Evolutionary conservation across 2,888 invertebrate genomes (phyloP), one percentile per base, ranked within the genome.

Genomic region (Pollenia labialis): DNA sequence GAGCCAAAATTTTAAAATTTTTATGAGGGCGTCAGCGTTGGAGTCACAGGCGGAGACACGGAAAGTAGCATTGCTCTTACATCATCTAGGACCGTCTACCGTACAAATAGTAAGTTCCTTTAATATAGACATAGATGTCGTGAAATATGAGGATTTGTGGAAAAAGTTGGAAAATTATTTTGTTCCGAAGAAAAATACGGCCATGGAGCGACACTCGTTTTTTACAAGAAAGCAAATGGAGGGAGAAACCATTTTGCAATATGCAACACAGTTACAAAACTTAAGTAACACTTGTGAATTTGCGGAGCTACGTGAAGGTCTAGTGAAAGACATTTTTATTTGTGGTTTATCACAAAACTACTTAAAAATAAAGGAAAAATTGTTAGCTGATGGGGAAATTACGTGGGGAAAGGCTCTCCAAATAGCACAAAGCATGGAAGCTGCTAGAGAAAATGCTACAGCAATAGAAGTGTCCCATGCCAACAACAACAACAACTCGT

Each of bases 181-280:
- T 48, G 52, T 69, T 9, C 69, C 52, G 11, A 50, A 54, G 10
- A 40, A 46, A 14, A 69, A 69, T 14, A 75, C 50, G 12, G 50
- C 40, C 2, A 75, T 75, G 75, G 75, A 64, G 40, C 60, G 76
- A 2, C 76, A 66, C 56, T 32, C 11, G 52, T 76, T 76, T 76
- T 60, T 76, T 76, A 76, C 44, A 3, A 8, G 44, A 2, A 62
- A 66, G 11, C 64, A 76, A 14, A 1, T 6, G 4, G 1, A 10
- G 6, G 54, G 58, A 3, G 56, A 77, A 46, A n/a, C 66, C 18
- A 77, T 77, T 14, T 6, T 9, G 12, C 54, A 50, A 40, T 85
- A 52, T 40, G 23, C 68, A 2, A 66, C 23, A 9, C 14, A 88
- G 82, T 89, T 90, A 44, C 40, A 88, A 88, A 44, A 40, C 46